Evolutionary conservation across 2,888 invertebrate species (phyloP).

Genomic region (Thumatha senex): DNA sequence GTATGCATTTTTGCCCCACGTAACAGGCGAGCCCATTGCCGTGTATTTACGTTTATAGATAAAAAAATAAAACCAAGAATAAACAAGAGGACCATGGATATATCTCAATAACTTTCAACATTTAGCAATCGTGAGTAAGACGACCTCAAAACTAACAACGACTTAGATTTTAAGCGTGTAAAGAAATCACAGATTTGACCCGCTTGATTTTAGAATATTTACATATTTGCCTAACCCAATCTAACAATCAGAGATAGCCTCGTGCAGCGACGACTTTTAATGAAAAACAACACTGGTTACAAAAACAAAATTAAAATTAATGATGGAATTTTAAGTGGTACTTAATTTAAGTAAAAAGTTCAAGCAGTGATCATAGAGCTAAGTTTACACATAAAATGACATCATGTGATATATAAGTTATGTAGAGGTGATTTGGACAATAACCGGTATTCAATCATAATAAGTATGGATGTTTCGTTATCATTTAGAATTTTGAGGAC

Average conservation of each 20-base stretch:
- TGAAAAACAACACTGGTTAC: no score
- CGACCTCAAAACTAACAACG: constrained; percentile 3
- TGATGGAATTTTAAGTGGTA: no score
- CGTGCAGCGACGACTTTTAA: no score
- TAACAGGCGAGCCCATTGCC: no score
- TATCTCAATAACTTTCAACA: not conserved
- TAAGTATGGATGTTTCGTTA: not conserved
- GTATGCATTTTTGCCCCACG: no score
- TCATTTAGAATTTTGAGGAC: not conserved
- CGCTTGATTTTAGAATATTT: constrained; percentile 17
- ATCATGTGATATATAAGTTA: not conserved
- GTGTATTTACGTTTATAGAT: no score
- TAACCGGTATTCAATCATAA: not conserved
- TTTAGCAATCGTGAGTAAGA: not conserved
- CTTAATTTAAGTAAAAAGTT: no score
- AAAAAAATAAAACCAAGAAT: not conserved
- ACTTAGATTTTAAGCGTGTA: constrained; percentile 6
- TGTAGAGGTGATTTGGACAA: not conserved
- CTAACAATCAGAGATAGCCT: no score
- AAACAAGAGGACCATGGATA: not conserved
- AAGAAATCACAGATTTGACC: constrained; percentile 13
- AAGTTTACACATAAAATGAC: no score
- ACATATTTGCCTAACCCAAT: constrained; percentile 13
- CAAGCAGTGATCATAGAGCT: no score
- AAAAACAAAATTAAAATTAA: no score